A percentile compares a stretch with the other conserved stretches of the same genome.
phyloP scores from a whole-genome alignment of 2,113 vertebrate species.

The Onychostoma macrolepis region DNA sequence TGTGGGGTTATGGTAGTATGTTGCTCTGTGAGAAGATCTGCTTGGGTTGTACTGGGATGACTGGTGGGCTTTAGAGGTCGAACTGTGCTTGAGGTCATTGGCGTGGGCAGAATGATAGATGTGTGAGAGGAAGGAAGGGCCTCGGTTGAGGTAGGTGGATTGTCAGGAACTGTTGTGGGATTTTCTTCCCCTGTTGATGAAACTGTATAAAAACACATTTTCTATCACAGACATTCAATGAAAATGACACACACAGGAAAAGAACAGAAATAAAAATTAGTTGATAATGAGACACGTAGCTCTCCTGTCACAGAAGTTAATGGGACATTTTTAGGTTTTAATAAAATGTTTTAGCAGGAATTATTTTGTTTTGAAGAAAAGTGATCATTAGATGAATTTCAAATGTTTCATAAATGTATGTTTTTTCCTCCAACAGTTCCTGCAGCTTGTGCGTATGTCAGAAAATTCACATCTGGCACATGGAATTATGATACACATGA shows the following conservation, averaged over 20 bases:
- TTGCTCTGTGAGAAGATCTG: not conserved
- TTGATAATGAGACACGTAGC: not conserved
- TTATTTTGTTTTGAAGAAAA: not conserved
- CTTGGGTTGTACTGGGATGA: not conserved
- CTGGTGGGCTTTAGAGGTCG: not conserved
- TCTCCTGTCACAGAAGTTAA: not conserved
- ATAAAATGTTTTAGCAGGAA: not conserved
- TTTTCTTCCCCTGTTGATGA: conserved; percentile 40
- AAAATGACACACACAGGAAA: not conserved
- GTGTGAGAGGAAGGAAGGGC: conserved; percentile 8
- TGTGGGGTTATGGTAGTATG: not conserved
- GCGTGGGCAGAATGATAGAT: conserved; percentile 13
- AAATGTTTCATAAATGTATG: not conserved
- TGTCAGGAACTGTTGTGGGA: conserved; percentile 37
- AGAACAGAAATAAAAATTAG: not conserved
- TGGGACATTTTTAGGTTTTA: not conserved
- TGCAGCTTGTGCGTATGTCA: not conserved
- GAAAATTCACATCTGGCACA: not conserved
- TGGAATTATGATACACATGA: not conserved
- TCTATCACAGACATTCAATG: not conserved
- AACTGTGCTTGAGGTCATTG: conserved; percentile 18
- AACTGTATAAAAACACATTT: not conserved
- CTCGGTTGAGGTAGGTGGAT: conserved; percentile 36
- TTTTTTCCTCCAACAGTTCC: not conserved
- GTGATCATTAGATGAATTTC: not conserved